Evolutionary conservation across 2,888 invertebrate genomes (phyloP).

Genomic region (Idaea aversata): DNA sequence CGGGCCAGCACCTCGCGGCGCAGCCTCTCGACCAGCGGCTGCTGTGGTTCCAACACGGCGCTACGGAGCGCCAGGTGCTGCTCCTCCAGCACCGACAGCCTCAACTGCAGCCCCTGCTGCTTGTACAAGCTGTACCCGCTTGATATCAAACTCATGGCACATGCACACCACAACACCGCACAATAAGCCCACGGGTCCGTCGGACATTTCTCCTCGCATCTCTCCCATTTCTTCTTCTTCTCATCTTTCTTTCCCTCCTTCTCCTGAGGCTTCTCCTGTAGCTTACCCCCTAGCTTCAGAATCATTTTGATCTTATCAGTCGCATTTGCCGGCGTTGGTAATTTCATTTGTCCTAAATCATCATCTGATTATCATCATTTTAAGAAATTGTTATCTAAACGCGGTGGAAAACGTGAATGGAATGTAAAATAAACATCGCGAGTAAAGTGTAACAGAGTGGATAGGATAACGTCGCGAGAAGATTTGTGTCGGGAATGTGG

Average conservation of each 20-base stretch:
- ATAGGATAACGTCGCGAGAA: neutral
- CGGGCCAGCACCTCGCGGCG: constrained; percentile 75
- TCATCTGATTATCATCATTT: constrained; percentile 16
- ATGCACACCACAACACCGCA: constrained; percentile 82
- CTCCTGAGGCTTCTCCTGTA: constrained; percentile 42
- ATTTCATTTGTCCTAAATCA: constrained; percentile 42
- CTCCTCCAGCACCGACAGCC: constrained; percentile 78
- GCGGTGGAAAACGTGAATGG: neutral
- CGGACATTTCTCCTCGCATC: constrained; percentile 61
- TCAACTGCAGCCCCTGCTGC: constrained; percentile 79
- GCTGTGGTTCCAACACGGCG: constrained; percentile 73
- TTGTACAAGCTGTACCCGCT: constrained; percentile 82
- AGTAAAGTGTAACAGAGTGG: neutral
- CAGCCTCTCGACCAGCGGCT: constrained; percentile 78
- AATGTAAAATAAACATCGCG: neutral
- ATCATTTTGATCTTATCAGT: constrained; percentile 54
- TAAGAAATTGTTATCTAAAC: neutral
- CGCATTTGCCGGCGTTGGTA: constrained; percentile 22
- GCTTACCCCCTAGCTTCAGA: constrained; percentile 67
- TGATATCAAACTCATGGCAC: constrained; percentile 82
- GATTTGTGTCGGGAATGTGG: constrained; percentile 20
- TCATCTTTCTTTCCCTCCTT: constrained; percentile 46
- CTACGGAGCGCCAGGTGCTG: constrained; percentile 78
- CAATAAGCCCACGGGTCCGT: constrained; percentile 70
- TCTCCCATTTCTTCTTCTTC: constrained; percentile 58